Evolutionary conservation across 2,888 invertebrate species (phyloP).

Genomic region (Cerastis leucographa): DNA sequence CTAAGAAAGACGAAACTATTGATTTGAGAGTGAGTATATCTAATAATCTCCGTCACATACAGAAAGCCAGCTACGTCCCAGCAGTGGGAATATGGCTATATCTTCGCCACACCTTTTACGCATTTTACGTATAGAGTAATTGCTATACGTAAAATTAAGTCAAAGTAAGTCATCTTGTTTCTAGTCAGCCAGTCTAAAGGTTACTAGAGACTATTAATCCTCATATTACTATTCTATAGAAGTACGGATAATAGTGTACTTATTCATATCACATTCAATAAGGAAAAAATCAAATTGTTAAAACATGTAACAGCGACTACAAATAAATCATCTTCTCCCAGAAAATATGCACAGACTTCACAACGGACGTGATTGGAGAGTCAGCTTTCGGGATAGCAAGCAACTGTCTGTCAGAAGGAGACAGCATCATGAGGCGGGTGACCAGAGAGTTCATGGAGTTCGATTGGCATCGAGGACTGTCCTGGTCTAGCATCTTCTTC

Average conservation of each 20-base stretch:
- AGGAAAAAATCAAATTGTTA: neutral
- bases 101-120: neutral
- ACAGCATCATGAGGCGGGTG: slow-evolving; percentile 72
- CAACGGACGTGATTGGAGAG: slow-evolving; percentile 76
- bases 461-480: slow-evolving; percentile 68
- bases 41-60: neutral
- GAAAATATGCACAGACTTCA: slow-evolving; percentile 72
- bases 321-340: slow-evolving; percentile 36
- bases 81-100: neutral
- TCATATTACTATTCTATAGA: neutral
- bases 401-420: slow-evolving; percentile 72
- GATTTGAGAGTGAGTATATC: slow-evolving; percentile 47
- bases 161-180: neutral
- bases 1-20: slow-evolving; percentile 28
- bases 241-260: neutral
- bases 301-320: neutral
- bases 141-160: neutral
- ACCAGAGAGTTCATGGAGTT: slow-evolving; percentile 73
- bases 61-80: neutral
- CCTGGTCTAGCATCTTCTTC: slow-evolving; percentile 78
- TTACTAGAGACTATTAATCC: neutral
- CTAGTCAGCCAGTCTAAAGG: neutral
- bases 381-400: slow-evolving; percentile 74
- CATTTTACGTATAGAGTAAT: neutral
- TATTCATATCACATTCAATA: neutral